Conservation (phyloP, 2,113 vertebrate genomes). For the Candoia aspera region DNA sequence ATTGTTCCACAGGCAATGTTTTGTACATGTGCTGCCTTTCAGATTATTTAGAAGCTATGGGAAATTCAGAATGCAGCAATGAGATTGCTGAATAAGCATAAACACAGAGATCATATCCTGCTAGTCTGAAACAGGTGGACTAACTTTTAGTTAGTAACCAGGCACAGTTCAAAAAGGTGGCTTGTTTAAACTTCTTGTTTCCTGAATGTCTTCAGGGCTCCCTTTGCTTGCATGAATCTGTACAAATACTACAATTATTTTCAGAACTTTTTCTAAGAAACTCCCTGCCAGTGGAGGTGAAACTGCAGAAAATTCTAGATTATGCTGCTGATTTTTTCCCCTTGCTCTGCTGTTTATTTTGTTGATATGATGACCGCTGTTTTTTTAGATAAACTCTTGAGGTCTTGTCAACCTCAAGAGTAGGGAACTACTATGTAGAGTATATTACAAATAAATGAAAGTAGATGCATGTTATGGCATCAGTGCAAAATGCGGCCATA, state of each 20-base stretch:
- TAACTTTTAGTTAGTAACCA: neutral
- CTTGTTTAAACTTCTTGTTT: neutral
- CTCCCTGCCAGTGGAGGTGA: neutral
- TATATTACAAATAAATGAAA: neutral
- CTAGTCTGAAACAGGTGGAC: neutral
- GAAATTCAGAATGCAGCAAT: neutral
- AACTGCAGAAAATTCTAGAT: neutral
- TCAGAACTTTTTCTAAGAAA: neutral
- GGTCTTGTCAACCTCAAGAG: neutral
- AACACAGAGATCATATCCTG: neutral
- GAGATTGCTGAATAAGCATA: neutral
- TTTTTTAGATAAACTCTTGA: neutral
- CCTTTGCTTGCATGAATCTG: neutral
- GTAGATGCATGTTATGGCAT: neutral
- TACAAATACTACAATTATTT: neutral
- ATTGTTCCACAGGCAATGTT: neutral
- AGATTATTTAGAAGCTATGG: neutral
- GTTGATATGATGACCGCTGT: neutral
- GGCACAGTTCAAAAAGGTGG: neutral
- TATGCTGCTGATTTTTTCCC: neutral
- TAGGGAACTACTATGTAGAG: neutral
- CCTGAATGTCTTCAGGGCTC: neutral
- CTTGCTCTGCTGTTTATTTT: neutral
- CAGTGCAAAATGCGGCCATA: slow-evolving; percentile 5
- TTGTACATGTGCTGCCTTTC: neutral